phyloP scores from a whole-genome alignment of 2,888 invertebrate genomes.

The Agapostemon virescens region DNA sequence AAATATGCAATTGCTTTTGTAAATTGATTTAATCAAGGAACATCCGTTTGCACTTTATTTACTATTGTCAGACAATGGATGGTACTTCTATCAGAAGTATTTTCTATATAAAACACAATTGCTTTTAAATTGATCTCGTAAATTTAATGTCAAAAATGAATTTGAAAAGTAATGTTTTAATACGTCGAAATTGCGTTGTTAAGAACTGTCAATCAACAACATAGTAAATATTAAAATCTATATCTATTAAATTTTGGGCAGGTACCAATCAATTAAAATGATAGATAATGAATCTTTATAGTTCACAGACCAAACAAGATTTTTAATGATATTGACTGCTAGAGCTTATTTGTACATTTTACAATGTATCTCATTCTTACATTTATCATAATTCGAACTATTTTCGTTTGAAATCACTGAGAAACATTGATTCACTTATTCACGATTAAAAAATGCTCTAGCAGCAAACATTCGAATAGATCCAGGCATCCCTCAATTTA shows the following conservation, averaged over 20 bases:
- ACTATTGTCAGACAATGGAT: background rate
- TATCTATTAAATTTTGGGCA: slow-evolving; percentile 54
- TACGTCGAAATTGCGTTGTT: slow-evolving; percentile 23
- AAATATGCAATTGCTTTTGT: slow-evolving; percentile 14
- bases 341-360: slow-evolving; percentile 28
- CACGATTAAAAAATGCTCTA: slow-evolving; percentile 30
- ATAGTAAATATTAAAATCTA: slow-evolving; percentile 44
- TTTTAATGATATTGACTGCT: slow-evolving; percentile 39
- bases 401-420: slow-evolving; percentile 18
- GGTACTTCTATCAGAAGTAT: background rate
- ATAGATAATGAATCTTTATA: slow-evolving; percentile 41
- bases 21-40: slow-evolving; percentile 1
- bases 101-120: background rate
- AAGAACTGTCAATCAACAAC: slow-evolving; percentile 27
- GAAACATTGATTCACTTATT: slow-evolving; percentile 5
- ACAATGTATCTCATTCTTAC: background rate
- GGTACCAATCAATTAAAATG: slow-evolving; percentile 53
- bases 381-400: slow-evolving; percentile 6
- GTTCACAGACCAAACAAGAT: slow-evolving; percentile 48
- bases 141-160: slow-evolving; percentile 11
- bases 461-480: slow-evolving; percentile 18
- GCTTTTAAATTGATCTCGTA: slow-evolving; percentile 28
- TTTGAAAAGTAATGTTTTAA: slow-evolving; percentile 24
- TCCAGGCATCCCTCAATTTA: slow-evolving; percentile 31
- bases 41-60: slow-evolving; percentile 11